Evolutionary conservation across 1,140 invertebrate genomes (phyloP).

Genomic region (Heliconius himera): DNA sequence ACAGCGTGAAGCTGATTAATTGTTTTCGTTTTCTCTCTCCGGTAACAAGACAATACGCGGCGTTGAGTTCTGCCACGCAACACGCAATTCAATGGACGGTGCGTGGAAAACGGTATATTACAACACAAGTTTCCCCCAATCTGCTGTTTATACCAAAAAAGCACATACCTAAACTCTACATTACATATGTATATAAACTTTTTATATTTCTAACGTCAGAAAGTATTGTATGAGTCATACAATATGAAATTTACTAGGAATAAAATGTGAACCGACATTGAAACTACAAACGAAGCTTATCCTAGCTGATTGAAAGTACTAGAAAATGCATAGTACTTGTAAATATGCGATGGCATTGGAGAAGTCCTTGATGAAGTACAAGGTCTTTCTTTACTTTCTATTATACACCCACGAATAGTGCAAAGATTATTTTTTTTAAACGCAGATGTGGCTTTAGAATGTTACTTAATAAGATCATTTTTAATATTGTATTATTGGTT

Average conservation of each 20-base stretch:
- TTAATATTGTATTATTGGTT: too few species aligned
- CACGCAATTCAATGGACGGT: too few species aligned
- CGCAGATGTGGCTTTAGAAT: constrained; percentile 12
- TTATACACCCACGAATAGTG: constrained; percentile 15
- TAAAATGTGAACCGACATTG: neutral
- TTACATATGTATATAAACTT: too few species aligned
- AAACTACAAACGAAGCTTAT: constrained; percentile 9
- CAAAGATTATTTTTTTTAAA: constrained; percentile 5
- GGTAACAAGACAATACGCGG: too few species aligned
- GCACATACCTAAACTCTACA: too few species aligned
- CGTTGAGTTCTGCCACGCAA: too few species aligned
- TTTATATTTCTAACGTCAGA: neutral
- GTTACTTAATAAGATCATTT: constrained; percentile 12
- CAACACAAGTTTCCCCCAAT: too few species aligned
- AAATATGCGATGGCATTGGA: constrained; percentile 19
- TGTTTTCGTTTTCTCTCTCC: too few species aligned
- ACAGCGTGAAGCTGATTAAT: too few species aligned
- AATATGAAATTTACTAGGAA: neutral
- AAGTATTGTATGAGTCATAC: neutral
- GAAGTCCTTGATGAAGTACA: constrained; percentile 17
- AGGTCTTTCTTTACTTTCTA: constrained; percentile 21
- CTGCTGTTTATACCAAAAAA: too few species aligned
- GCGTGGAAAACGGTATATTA: too few species aligned
- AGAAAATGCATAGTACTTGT: constrained; percentile 28
- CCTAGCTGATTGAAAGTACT: constrained; percentile 17